phyloP scores from a whole-genome alignment of 1,140 invertebrate species.

The Solen grandis region DNA sequence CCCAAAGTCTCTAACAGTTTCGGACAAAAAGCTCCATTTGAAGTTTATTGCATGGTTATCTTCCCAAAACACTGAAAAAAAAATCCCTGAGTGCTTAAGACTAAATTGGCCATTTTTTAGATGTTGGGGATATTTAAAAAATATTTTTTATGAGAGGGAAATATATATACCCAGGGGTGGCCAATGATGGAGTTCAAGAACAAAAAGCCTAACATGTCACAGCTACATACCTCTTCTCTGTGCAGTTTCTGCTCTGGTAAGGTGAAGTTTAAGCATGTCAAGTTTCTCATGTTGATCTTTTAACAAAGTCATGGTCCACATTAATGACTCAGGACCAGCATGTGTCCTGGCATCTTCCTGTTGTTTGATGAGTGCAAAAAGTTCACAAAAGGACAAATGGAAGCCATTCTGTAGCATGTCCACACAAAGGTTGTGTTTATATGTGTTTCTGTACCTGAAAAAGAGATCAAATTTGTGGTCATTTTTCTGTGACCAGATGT shows the following conservation, averaged over 20 bases:
- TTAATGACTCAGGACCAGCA: slow-evolving; percentile 77
- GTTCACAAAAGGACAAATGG: slow-evolving; percentile 78
- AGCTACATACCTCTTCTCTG: slow-evolving; percentile 73
- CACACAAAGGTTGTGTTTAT: slow-evolving; percentile 79
- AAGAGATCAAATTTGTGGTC: slow-evolving; percentile 38
- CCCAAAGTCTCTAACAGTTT: no score
- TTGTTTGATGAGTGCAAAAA: slow-evolving; percentile 77
- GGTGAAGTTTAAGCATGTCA: slow-evolving; percentile 73
- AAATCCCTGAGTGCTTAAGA: no score
- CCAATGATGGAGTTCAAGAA: no score
- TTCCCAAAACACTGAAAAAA: no score
- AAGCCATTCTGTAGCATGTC: slow-evolving; percentile 79
- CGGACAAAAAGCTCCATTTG: no score
- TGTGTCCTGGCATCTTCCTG: slow-evolving; percentile 71
- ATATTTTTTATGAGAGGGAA: no score
- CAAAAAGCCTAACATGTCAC: no score
- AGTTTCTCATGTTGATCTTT: slow-evolving; percentile 78
- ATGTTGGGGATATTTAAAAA: no score
- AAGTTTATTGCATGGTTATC: no score
- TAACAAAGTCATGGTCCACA: slow-evolving; percentile 76
- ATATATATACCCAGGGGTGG: no score
- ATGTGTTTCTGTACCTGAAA: slow-evolving; percentile 78
- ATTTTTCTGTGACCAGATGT: no score
- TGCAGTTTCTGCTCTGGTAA: slow-evolving; percentile 76
- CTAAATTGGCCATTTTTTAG: no score